A percentile compares a stretch with the other conserved stretches of the same genome.
Conservation (phyloP, 2,888 invertebrate genomes). For the Charanyca ferruginea region DNA sequence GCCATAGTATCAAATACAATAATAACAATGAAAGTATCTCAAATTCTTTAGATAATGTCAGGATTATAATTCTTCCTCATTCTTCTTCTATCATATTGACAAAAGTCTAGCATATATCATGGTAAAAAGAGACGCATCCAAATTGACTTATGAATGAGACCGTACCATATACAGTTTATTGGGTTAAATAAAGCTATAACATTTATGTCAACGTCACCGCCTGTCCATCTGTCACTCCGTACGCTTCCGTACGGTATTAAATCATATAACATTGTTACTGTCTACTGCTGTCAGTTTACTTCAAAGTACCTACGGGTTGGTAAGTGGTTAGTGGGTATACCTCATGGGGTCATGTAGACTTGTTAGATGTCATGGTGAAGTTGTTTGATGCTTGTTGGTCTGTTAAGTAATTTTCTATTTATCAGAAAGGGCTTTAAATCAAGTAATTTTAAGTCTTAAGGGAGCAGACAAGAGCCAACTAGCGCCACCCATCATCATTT, state of each 20-base stretch:
- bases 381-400: neutral
- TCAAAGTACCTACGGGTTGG: neutral
- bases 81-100: neutral
- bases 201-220: neutral
- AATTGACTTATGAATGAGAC: neutral
- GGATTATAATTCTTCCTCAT: too few species aligned
- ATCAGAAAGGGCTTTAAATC: too few species aligned
- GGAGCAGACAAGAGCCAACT: too few species aligned
- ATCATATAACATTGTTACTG: slow-evolving; percentile 36
- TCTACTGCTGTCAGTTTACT: slow-evolving; percentile 21
- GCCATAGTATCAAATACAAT: too few species aligned
- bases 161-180: neutral
- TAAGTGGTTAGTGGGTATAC: neutral
- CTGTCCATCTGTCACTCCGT: slow-evolving; percentile 24
- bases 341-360: neutral
- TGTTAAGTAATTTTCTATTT: neutral
- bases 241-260: neutral
- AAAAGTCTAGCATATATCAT: neutral
- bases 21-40: too few species aligned
- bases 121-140: neutral
- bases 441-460: too few species aligned
- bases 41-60: too few species aligned
- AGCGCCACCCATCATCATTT: too few species aligned
- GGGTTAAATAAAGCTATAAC: slow-evolving; percentile 4
- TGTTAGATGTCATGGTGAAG: neutral